Evolutionary conservation across 2,113 vertebrate species (phyloP).

Genomic region (Carlito syrichta): DNA sequence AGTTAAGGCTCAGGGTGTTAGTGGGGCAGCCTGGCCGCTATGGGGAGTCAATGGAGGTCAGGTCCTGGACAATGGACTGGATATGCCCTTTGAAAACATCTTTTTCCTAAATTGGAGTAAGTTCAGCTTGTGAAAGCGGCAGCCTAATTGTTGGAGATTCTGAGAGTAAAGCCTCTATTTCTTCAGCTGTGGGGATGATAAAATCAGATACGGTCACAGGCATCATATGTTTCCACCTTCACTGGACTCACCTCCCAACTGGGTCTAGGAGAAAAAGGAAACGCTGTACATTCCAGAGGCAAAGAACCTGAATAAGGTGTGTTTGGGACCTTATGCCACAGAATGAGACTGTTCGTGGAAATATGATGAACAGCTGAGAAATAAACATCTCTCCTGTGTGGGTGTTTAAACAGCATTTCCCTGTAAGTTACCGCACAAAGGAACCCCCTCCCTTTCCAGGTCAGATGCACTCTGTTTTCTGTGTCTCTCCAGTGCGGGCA

Average conservation of each 20-base stretch:
- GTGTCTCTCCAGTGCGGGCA: background rate
- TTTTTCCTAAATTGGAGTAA: background rate
- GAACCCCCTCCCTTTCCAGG: background rate
- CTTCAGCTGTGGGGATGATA: background rate
- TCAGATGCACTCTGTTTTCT: background rate
- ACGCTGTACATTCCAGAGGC: background rate
- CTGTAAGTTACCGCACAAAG: background rate
- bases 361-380: background rate
- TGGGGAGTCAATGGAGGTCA: background rate
- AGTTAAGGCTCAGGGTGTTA: background rate
- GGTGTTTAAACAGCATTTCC: background rate
- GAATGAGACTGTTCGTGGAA: background rate
- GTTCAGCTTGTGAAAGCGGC: background rate
- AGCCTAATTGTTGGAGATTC: background rate
- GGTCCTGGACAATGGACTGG: background rate
- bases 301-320: background rate
- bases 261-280: background rate
- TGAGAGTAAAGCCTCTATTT: background rate
- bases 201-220: background rate
- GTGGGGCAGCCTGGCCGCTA: rapidly evolving
- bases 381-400: background rate
- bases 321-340: background rate
- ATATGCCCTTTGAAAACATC: background rate
- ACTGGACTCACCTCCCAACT: background rate
- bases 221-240: background rate